Base-by-base conservation (phyloP, 2,113 vertebrate species). In the Axis porcinus region DNA sequence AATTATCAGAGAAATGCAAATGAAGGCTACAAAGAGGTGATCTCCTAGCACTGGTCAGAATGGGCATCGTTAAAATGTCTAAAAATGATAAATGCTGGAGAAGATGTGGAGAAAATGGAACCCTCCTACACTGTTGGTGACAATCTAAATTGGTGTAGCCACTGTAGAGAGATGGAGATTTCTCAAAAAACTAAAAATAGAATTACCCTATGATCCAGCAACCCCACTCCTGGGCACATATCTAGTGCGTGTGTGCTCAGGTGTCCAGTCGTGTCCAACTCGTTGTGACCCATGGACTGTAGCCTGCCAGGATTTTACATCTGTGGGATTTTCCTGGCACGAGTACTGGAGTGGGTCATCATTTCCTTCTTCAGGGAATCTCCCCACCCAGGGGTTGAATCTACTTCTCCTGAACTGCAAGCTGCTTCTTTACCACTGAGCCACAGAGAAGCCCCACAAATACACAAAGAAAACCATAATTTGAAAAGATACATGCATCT, bases 251-350 rank as follows among this genome's bases (percentile, higher is more conserved):
- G 12, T 14, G 36, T 43, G 70, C 36, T 76, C 17, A 43, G 70
- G 8, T 23, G 23, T 7, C 6, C 23, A 43, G 23, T 43, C 0
- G 0, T 43, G 36, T 43, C 23, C 23, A 16, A 43, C 11, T 43
- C 40, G 25, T 74, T 43, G 70, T 27, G 36, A 76, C 12, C 23
- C 10, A 12, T 12, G 67, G n/a, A 70, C 70, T 76, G 23, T 43
- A 76, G 70, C 70, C 36, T 7, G 12, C 23, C 70, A 27, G 36
- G 23, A 23, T 43, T 27, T 43, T 27, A 40, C 15, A 23, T 14
- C 36, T 43, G 40, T 43, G 70, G 3, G 36, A 76, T 76, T 43
- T 6, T 43, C 23, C 21, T 14, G 7, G 70, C 23, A 76, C 5
- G 6, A 76, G 3, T 76, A 43, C 36, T 76, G 23, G 23, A 76